phyloP scores from a whole-genome alignment of 2,797 vertebrate species.

The Karalla daura region DNA sequence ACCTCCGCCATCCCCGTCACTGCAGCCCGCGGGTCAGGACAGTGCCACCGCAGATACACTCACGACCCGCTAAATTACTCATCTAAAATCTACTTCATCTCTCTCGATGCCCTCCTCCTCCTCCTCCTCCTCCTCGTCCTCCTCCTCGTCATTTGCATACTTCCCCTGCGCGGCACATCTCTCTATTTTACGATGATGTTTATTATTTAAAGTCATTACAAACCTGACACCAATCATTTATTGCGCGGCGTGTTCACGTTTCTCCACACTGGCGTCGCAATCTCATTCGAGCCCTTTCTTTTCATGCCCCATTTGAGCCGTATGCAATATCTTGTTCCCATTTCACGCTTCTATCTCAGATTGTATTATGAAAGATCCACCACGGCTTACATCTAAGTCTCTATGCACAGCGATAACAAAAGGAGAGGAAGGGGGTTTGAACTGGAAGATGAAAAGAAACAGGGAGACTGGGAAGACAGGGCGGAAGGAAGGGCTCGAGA shows the following conservation, averaged over 20 bases:
- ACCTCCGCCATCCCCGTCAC: conserved; percentile 30
- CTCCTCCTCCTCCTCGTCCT: background rate
- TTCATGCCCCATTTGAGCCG: conserved; percentile 70
- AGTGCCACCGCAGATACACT: conserved; percentile 28
- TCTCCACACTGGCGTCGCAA: conserved; percentile 23
- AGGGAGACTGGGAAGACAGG: conserved; percentile 21
- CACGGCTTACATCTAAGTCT: conserved; percentile 56
- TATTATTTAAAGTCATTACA: conserved; percentile 29
- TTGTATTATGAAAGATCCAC: conserved; percentile 59
- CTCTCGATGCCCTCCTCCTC: background rate
- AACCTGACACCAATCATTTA: conserved; percentile 28
- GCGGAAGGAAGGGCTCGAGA: conserved; percentile 25
- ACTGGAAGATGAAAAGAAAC: conserved; percentile 45
- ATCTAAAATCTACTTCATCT: conserved; percentile 34
- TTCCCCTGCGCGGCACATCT: conserved; percentile 11
- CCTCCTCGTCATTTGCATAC: conserved; percentile 15
- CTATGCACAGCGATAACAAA: conserved; percentile 34
- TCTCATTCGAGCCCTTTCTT: conserved; percentile 49
- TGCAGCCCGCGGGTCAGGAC: conserved; percentile 41
- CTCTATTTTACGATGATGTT: conserved; percentile 29
- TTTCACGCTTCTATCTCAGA: conserved; percentile 60
- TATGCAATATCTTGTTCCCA: conserved; percentile 65
- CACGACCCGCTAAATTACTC: conserved; percentile 39
- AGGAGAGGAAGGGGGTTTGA: conserved; percentile 32
- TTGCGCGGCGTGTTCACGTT: conserved; percentile 16